A percentile compares a stretch with the other conserved stretches of the same genome.
Conservation (phyloP, 1,140 invertebrate genomes). For the Streblospio benedicti region DNA sequence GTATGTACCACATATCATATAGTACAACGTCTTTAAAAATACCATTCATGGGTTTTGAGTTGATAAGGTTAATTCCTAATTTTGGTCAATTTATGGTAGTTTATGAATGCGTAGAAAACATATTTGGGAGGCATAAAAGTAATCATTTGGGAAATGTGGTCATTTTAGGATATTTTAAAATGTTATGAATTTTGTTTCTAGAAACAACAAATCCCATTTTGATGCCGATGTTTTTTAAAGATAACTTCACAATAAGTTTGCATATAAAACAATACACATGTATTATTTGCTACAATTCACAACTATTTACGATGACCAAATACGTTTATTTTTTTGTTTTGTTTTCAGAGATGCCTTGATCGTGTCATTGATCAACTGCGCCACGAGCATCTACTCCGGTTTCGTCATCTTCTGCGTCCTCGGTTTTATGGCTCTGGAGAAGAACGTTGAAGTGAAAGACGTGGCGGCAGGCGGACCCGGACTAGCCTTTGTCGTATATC, state of each 20-base stretch:
- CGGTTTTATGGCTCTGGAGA: conserved; percentile 54
- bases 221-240: too few species aligned
- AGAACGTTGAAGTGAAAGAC: conserved; percentile 31
- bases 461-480: conserved; percentile 55
- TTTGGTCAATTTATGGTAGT: conserved; percentile 7
- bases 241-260: too few species aligned
- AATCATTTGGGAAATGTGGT: conserved; percentile 60
- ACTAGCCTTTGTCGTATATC: conserved; percentile 74
- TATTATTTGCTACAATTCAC: too few species aligned
- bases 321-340: too few species aligned
- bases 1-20: conserved; percentile 21
- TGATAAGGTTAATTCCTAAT: conserved; percentile 33
- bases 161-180: too few species aligned
- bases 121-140: too few species aligned
- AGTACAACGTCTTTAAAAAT: conserved; percentile 26
- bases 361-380: conserved; percentile 88
- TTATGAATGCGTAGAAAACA: not conserved
- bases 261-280: too few species aligned
- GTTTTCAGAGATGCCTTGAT: conserved; percentile 70
- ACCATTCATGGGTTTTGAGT: conserved; percentile 44
- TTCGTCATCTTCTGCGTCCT: conserved; percentile 96
- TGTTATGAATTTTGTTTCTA: too few species aligned
- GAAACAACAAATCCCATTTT: too few species aligned
- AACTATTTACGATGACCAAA: too few species aligned
- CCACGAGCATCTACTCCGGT: conserved; percentile 94